phyloP scores from a whole-genome alignment of 2,888 invertebrate genomes.

The Litoditis marina region DNA sequence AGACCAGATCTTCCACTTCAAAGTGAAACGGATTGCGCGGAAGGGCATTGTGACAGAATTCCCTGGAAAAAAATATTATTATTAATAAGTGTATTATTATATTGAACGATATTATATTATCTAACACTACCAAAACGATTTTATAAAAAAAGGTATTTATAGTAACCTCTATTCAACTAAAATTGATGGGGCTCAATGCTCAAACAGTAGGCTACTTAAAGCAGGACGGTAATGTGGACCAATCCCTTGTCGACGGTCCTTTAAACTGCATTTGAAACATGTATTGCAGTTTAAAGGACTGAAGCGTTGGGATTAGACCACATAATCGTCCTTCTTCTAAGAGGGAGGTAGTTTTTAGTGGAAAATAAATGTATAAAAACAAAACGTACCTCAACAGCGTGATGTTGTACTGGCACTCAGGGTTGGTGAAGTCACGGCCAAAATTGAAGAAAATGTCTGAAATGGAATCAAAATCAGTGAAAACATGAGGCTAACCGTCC shows the following conservation, averaged over 20 bases:
- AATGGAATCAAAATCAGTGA: neutral
- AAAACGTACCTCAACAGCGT: constrained; percentile 57
- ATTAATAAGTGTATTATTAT: neutral
- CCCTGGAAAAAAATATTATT: constrained; percentile 25
- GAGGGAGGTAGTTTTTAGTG: neutral
- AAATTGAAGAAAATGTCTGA: constrained; percentile 64
- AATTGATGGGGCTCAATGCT: no score
- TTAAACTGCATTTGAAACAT: no score
- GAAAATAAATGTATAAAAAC: neutral
- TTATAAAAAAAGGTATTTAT: no score
- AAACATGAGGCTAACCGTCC: neutral
- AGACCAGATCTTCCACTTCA: constrained; percentile 64
- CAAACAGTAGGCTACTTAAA: no score
- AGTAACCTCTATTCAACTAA: no score
- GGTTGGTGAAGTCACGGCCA: constrained; percentile 63
- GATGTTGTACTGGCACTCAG: constrained; percentile 65
- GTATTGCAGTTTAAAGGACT: no score
- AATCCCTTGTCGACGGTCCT: no score
- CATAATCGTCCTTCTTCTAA: neutral
- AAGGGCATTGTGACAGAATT: constrained; percentile 62
- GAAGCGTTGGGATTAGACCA: no score
- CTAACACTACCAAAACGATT: no score
- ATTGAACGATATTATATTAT: no score
- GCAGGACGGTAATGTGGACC: no score
- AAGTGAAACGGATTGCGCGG: constrained; percentile 63